Evolutionary conservation across 2,113 vertebrate species (phyloP).

Genomic region (Halcyon malimbica): DNA sequence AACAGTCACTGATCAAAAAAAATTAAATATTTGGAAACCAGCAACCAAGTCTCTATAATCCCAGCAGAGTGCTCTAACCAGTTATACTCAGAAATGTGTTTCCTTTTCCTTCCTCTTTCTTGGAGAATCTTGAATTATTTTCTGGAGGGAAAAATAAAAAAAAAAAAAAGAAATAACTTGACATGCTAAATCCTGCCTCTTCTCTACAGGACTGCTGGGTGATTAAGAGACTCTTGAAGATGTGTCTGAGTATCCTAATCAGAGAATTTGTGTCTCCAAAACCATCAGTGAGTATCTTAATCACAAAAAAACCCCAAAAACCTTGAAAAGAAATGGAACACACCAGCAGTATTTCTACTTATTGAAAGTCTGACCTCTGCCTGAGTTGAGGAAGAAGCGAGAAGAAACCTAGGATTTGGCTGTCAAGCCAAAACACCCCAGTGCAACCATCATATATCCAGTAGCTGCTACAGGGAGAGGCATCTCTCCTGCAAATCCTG

Average conservation of each 20-base stretch:
- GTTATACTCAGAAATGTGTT: neutral
- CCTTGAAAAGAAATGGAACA: neutral
- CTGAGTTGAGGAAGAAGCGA: neutral
- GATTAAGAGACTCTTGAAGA: constrained; percentile 53
- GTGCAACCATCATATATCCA: neutral
- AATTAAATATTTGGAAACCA: neutral
- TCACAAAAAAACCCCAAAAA: neutral
- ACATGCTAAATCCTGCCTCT: neutral
- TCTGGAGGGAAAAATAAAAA: neutral
- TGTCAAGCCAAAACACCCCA: neutral
- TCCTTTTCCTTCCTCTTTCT: neutral
- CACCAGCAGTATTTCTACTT: neutral
- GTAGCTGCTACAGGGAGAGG: neutral
- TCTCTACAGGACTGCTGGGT: neutral
- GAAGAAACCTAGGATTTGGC: neutral
- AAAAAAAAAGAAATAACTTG: neutral
- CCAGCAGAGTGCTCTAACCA: neutral
- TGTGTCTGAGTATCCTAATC: constrained; percentile 38
- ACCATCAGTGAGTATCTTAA: neutral
- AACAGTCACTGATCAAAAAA: neutral
- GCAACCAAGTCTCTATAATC: neutral
- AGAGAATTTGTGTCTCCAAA: neutral
- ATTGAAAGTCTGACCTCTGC: neutral
- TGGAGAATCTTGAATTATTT: neutral
- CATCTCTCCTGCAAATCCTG: neutral